These are phyloP conservation scores for Aplodontia rufa DNA, from an alignment of 2,113 vertebrate species.

Conservation along the genomic window DNA sequence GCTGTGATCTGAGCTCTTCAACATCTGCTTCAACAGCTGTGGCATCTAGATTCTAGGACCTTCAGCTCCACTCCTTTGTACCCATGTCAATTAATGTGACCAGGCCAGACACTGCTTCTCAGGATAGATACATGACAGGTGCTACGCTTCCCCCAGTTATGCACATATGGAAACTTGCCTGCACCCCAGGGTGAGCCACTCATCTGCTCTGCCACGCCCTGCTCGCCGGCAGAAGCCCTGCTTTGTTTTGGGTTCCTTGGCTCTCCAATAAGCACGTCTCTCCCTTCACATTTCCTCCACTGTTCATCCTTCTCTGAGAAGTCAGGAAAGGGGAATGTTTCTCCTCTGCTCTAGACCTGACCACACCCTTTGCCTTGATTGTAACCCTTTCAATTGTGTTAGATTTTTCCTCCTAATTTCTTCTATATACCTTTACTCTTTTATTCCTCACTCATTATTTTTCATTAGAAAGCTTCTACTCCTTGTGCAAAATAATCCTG, in stretches of 20 bases:
- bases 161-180: not conserved
- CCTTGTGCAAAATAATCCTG: not conserved
- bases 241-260: not conserved
- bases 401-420: not conserved
- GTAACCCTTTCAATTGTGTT: not conserved
- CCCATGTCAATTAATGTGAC: too few species aligned
- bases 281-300: not conserved
- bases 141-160: not conserved
- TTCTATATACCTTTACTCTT: not conserved
- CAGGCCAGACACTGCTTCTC: not conserved
- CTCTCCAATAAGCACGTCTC: fast-evolving
- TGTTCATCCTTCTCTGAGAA: not conserved
- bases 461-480: not conserved
- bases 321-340: not conserved
- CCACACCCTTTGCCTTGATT: not conserved
- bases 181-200: not conserved
- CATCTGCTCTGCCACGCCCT: fast-evolving
- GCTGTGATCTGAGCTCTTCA: not conserved
- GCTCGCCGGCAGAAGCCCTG: not conserved
- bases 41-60: not conserved
- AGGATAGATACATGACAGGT: not conserved
- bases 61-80: not conserved
- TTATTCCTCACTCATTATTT: not conserved
- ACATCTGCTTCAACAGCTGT: not conserved
- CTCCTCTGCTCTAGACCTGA: not conserved